Conservation (phyloP, 2,888 invertebrate species). For the Oeneis ivallda region DNA sequence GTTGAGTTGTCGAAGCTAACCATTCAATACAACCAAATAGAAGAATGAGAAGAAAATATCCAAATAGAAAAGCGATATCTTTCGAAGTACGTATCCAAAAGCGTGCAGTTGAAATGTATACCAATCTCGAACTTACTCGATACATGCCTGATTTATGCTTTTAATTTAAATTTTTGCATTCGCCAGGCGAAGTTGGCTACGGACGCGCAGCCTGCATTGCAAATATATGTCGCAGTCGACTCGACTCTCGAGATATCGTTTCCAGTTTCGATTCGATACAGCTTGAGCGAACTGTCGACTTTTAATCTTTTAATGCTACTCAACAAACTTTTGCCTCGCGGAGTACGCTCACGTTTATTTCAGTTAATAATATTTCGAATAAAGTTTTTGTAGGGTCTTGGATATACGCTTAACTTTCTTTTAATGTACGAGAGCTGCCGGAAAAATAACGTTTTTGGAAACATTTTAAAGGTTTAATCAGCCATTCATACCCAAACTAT, state of each 20-base stretch:
- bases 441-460: not conserved
- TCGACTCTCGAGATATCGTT: constrained; percentile 67
- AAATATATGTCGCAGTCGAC: constrained; percentile 74
- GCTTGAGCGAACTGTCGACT: constrained; percentile 74
- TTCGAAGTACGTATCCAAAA: constrained; percentile 54
- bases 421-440: constrained; percentile 14
- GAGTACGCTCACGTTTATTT: constrained; percentile 57
- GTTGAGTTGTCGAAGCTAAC: not conserved
- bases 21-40: not conserved
- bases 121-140: constrained; percentile 79
- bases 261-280: constrained; percentile 73
- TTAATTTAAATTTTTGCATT: constrained; percentile 83
- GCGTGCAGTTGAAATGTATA: constrained; percentile 72
- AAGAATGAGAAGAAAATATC: constrained; percentile 20
- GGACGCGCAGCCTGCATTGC: constrained; percentile 79
- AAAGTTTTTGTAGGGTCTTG: constrained; percentile 31
- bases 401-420: constrained; percentile 13
- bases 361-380: constrained; percentile 47
- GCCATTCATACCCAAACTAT: not conserved
- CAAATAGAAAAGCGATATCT: constrained; percentile 40
- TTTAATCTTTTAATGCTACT: constrained; percentile 82
- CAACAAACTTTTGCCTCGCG: constrained; percentile 67
- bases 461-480: not conserved
- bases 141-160: constrained; percentile 82
- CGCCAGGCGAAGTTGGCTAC: constrained; percentile 75